Percentiles rank a stretch among this genome's conserved stretches.
These are phyloP conservation scores for Mobula hypostoma DNA, from an alignment of 2,113 vertebrate genomes.

Conservation along the genomic window DNA sequence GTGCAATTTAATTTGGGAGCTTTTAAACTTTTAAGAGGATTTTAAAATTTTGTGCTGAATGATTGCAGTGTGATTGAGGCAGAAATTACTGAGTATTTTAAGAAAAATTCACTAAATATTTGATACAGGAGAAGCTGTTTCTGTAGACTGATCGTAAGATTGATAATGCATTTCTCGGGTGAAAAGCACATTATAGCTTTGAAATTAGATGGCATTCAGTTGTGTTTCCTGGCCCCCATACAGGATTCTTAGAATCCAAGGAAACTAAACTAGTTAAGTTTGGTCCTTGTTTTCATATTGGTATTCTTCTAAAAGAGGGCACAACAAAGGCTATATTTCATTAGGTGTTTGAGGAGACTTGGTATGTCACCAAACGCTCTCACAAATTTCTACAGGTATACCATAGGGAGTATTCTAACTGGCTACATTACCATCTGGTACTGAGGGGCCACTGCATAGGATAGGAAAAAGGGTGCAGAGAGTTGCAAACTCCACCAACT, in stretches of 20 bases:
- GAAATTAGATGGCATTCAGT: not conserved
- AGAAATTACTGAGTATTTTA: not conserved
- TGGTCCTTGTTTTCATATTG: not conserved
- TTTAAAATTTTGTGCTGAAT: not conserved
- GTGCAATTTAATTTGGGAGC: not conserved
- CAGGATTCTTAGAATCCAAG: not conserved
- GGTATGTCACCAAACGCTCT: too few relatives aligned
- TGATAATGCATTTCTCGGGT: not conserved
- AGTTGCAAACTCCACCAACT: too few relatives aligned
- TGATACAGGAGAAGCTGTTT: not conserved
- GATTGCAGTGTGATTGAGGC: not conserved
- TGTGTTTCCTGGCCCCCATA: not conserved
- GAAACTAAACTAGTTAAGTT: not conserved
- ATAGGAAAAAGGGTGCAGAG: too few relatives aligned
- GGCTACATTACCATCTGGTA: too few relatives aligned
- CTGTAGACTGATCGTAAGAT: not conserved
- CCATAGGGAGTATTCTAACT: too few relatives aligned
- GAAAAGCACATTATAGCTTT: not conserved
- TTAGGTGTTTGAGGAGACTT: too few relatives aligned
- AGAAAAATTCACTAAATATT: not conserved
- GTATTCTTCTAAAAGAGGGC: too few relatives aligned
- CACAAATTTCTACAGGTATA: too few relatives aligned
- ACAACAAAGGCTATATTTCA: too few relatives aligned
- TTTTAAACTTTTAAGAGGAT: constrained; percentile 13
- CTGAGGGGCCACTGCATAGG: too few relatives aligned